Base-by-base conservation (phyloP, 30 jellyfish, hydroid and myxozoan species). In the Chrysaora quinquecirrha region DNA sequence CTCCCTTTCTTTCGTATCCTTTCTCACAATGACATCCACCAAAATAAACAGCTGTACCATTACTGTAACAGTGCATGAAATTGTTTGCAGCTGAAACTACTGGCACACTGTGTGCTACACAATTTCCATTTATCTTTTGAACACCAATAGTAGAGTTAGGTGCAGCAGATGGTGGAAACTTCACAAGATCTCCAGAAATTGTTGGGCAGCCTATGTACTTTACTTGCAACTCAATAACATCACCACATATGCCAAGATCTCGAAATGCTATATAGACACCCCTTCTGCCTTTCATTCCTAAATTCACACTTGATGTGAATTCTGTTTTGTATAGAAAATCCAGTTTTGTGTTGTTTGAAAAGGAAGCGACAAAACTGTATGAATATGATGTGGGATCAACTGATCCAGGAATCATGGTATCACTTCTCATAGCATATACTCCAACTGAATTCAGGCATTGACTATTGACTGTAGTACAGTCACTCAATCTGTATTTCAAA, bases 21-120 rank as follows among this genome's bases (percentile, higher is more conserved):
- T 60, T 23, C 60, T 65, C 35, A 71, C 97, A 89, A 14, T 63
- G 46, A 68, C 97, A 89, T 23, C 82, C 89, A 10, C 97, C 97
- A 65, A 21, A 74, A 0, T 76, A 61, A 23, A 0, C 32, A 16
- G 71, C 87, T 20, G 95, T 82, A 30, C 97, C 97, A 76, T 89
- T 83, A 12, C 73, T 18, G 61, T 24, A 82, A 34, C 97, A 89
- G 2, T 34, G 16, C 84, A 83, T 76, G 34, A 19, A 74, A 48
- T 32, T 69, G 12, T 56, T 48, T 16, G 7, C 83, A 0, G 69
- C 24, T 24, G 83, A 21, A 28, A 70, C 22, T 0, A 30, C 64
- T 0, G 84, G 84, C 16, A 68, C 62, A 2, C 93, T 63, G 60
- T 70, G 54, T 12, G 61, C 49, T 2, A 73, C 84, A 31, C 96